Conservation (phyloP, 2,888 invertebrate genomes). For the Drosophila cognata region DNA sequence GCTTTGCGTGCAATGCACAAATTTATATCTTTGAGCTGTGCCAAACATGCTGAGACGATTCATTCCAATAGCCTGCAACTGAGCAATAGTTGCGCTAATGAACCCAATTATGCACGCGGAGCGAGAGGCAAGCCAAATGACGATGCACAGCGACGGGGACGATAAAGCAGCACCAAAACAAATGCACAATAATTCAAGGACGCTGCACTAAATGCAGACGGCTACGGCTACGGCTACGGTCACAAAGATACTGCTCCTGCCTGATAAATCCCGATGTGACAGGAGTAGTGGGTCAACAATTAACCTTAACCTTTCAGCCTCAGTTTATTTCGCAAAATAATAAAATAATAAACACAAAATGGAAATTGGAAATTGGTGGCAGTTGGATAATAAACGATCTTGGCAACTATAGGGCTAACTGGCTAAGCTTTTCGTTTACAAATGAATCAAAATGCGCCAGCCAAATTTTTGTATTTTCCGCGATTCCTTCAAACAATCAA, state of each 20-base stretch:
- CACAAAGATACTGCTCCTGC: not conserved
- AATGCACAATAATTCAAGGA: slow-evolving; percentile 25
- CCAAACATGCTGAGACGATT: slow-evolving; percentile 66
- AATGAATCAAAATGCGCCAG: not conserved
- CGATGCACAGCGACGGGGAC: slow-evolving; percentile 16
- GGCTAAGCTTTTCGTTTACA: not conserved
- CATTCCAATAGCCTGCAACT: slow-evolving; percentile 57
- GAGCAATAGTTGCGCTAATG: slow-evolving; percentile 60
- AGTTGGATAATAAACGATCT: too few relatives aligned
- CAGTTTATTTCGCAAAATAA: too few relatives aligned
- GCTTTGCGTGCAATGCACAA: slow-evolving; percentile 57
- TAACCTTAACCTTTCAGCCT: accelerated
- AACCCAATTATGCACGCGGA: slow-evolving; percentile 62
- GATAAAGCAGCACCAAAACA: not conserved
- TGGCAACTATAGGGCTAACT: not conserved
- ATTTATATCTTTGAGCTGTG: slow-evolving; percentile 63
- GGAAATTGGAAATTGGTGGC: too few relatives aligned
- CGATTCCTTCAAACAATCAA: not conserved
- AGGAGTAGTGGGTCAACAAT: not conserved
- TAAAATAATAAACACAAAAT: too few relatives aligned
- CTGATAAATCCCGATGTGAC: not conserved
- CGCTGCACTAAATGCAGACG: not conserved
- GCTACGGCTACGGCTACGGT: not conserved
- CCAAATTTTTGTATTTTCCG: not conserved
- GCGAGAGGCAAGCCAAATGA: slow-evolving; percentile 14